phyloP scores from a whole-genome alignment of 2,888 invertebrate genomes.

The Agriopis leucophaearia region DNA sequence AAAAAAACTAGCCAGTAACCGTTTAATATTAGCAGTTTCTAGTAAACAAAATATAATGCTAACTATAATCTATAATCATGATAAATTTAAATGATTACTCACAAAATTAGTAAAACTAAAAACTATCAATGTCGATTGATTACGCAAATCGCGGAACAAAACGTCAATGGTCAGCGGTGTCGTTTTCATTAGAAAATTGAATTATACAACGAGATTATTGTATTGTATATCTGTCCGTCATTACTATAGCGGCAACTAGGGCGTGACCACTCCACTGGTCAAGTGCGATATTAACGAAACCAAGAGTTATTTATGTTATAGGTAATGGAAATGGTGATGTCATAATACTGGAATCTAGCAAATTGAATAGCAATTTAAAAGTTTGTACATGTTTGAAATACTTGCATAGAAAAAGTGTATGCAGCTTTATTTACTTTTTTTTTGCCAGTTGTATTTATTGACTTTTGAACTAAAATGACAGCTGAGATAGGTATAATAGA shows the following conservation, averaged over 20 bases:
- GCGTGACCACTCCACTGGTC: slow-evolving; percentile 53
- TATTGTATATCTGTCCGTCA: slow-evolving; percentile 53
- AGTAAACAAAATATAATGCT: too few species aligned
- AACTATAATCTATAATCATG: too few species aligned
- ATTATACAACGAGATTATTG: slow-evolving; percentile 61
- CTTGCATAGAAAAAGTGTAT: background rate
- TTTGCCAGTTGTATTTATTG: too few species aligned
- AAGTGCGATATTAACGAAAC: slow-evolving; percentile 22
- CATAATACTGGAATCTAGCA: background rate
- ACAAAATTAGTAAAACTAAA: background rate
- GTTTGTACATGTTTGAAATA: background rate
- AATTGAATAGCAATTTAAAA: background rate
- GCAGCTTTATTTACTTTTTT: too few species aligned
- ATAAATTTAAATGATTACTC: too few species aligned
- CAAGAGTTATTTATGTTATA: slow-evolving; percentile 18
- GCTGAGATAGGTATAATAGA: background rate
- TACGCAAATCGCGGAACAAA: slow-evolving; percentile 53
- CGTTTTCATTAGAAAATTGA: slow-evolving; percentile 55
- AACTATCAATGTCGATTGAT: slow-evolving; percentile 22
- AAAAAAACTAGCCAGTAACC: too few species aligned
- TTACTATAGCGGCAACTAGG: slow-evolving; percentile 54
- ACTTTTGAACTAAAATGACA: background rate
- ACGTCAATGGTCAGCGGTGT: slow-evolving; percentile 46
- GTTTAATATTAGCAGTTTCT: too few species aligned
- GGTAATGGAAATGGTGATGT: background rate